Evolutionary conservation across 2,888 invertebrate species (phyloP), one percentile per base, ranked within the genome.

Genomic region (Drosophila neoperkinsi): DNA sequence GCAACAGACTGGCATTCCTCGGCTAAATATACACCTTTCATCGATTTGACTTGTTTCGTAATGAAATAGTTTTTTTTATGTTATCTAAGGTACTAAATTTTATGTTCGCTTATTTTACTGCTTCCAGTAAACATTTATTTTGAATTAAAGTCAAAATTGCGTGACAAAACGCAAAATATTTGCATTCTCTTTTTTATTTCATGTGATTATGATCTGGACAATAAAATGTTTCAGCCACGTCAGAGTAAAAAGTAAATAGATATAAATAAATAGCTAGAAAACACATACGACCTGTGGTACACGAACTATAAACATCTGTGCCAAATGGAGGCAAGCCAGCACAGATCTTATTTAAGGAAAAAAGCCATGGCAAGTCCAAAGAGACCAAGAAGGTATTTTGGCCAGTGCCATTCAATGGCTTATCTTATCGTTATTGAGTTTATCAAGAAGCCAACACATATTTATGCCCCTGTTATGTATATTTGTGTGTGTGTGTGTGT

Each of bases 241-340:
- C 30, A 34, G 63, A 49, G 3, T 28, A 18, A 7, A 28, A 50
- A 16, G 3, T 4, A 25, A 13, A 25, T 9, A 21, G 16, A 38
- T 5, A 41, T 33, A 51, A 67, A 51, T 51, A 25, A 46, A 41
- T 13, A 16, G 34, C 25, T 13, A 13, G 2, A 59, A 1, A 6
- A 69, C 86, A 34, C 71, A 79, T 86, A 77, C 89, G 90, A 80
- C 84, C 77, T 73, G 84, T 77, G 80, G 84, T 82, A 61, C 66
- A 30, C 5, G 21, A 31, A n/a, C 38, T 41, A 59, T 41, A 41
- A 38, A 56, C 33, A 63, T 41, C 46, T 43, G 16, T 34, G n/a
- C 31, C 13, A 33, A 31, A 34, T 18, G 63, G 43, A 41, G 28
- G 10, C 25, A 13, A 5, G 11, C 21, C 28, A 11, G 25, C 36